Evolutionary conservation across 2,113 vertebrate species (phyloP), one percentile per base, ranked within the genome.

Genomic region (Microtus ochrogaster): DNA sequence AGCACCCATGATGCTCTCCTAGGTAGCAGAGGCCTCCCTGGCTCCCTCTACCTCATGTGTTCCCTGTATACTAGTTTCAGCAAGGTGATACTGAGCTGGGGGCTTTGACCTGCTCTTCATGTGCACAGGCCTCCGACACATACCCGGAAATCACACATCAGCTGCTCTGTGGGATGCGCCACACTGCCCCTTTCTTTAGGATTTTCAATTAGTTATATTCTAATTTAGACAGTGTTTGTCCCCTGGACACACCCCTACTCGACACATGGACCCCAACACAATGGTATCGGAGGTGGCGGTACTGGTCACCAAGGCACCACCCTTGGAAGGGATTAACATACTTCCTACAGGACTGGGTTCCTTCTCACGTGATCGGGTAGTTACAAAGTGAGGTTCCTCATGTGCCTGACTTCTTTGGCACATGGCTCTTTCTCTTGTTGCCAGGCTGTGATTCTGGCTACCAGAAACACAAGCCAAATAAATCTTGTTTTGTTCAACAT

Each of bases 41-140:
- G 12, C 5, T 19, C 74, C 44, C 73, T 17, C 13, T 13, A 7
- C 68, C 33, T 3, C 49, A 4, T 12, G 1, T 0, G 0, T 3
- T 2, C 36, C 26, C 0, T 41, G 21, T 0, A 1, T 7, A 36
- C 16, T 26, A 24, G 70, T 41, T 19, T 66, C 8, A n/a, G 47
- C 8, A 28, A 39, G 16, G 6, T 5, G 21, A 7, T 5, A 1
- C 2, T 24, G 55, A 58, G 55, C 76, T 6, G 36, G 61, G 17
- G 2, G 49, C 47, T 78, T 39, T 26, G 11, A 19, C 7, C 41
- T 14, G 44, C 58, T 74, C 39, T 78, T 28, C 36, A 9, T 63
- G 44, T 65, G 11, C 44, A 44, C 16, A 0, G 8, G 49, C 66
- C 28, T 79, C 19, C 0, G 6, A 1, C 92, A 47, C 36, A 13